Evolutionary conservation across 2,797 vertebrate genomes (phyloP), one percentile per base, ranked within the genome.

Genomic region (Zenarchopterus dispar): DNA sequence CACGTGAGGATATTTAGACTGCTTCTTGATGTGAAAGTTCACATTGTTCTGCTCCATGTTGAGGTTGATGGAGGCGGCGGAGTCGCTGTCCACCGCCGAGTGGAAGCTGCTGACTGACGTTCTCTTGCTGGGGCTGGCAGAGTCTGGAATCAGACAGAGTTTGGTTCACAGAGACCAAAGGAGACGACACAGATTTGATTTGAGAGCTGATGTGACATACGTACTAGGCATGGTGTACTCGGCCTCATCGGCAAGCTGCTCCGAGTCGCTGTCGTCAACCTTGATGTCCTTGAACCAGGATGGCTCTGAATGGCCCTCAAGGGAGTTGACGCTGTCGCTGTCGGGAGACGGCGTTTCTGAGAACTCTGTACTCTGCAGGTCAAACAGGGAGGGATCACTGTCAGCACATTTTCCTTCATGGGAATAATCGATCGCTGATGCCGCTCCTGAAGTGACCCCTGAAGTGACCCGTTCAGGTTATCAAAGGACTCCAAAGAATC

Each of bases 241-340:
- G 1, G 88, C 93, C 82, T 98, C 97, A 61, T 98, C 97, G 53
- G 93, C 95, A 13, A 96, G 94, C 85, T 98, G 97, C 65, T 99
- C 98, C 0, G 95, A 95, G 91, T 99, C 98, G 22, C 98, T 99
- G 89, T 99, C 98, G 63, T 99, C 97, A 89, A 99, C 98, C 87
- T 99, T 99, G 73, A 99, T 99, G 91, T 99, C 97, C 88, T 99
- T 99, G 86, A 98, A 99, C 98, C 98, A 99, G 1, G 98, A 99
- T 0, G 98, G 98, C 78, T 99, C 98, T 0, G 97, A 99, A 52
- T 99, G 97, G 21, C 98, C 97, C 82, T 99, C 98, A 56, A 99
- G 88, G 0, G 98, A 99, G 84, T 98, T 99, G 66, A 99, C 94
- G 0, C 97, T 99, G 79, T 98, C 97, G 0, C 96, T 98, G 88